Evolutionary conservation across 2,113 vertebrate species (phyloP).

Genomic region (Clarias magur): DNA sequence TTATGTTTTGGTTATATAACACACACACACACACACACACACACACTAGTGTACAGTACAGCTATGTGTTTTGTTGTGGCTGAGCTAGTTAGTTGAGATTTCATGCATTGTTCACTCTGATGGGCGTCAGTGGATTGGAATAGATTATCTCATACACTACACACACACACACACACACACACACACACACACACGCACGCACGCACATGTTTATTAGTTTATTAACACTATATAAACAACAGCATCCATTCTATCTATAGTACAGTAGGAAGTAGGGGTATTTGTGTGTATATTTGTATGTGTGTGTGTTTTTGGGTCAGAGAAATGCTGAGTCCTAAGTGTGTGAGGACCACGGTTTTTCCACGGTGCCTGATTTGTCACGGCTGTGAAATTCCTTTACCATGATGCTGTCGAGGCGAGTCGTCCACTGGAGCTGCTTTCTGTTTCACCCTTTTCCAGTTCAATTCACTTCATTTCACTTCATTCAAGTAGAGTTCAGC

Average conservation of each 20-base stretch:
- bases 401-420: not conserved
- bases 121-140: not conserved
- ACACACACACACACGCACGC: too few relatives aligned
- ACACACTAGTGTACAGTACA: not conserved
- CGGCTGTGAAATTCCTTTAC: not conserved
- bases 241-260: too few relatives aligned
- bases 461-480: too few relatives aligned
- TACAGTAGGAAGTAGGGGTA: not conserved
- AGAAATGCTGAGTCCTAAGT: not conserved
- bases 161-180: not conserved
- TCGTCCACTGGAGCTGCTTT: not conserved
- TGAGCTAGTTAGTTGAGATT: too few relatives aligned
- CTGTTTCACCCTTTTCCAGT: not conserved
- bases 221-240: not conserved
- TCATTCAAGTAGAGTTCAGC: not conserved
- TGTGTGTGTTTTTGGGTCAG: not conserved
- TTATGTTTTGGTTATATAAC: not conserved
- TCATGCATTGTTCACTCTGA: not conserved
- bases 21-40: constrained; percentile 3
- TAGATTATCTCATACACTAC: not conserved
- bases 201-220: not conserved
- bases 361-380: not conserved
- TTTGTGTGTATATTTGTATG: not conserved
- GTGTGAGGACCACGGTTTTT: not conserved
- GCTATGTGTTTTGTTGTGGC: not conserved